Percentiles rank a stretch among this genome's conserved stretches.
These are phyloP conservation scores for Mesorhabditis spiculigera DNA, from an alignment of 2,888 invertebrate species.

Conservation along the genomic window DNA sequence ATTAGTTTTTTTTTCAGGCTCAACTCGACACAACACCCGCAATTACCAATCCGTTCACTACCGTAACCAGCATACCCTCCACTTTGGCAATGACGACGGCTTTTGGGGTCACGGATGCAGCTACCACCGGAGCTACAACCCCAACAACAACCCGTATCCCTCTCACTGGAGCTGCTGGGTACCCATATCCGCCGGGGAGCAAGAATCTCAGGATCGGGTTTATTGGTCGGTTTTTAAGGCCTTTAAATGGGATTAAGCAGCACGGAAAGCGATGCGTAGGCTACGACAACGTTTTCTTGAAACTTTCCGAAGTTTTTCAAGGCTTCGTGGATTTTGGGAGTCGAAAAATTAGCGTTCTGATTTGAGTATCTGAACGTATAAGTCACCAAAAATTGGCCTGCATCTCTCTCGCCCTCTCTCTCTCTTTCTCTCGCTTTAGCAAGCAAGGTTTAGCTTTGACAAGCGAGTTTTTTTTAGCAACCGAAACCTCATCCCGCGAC, in stretches of 20 bases:
- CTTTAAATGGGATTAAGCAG: no score
- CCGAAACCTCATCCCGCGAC: constrained; percentile 5
- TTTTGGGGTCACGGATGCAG: neutral
- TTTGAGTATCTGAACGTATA: neutral
- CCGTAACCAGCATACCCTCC: neutral
- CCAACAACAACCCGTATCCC: neutral
- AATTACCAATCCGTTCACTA: neutral
- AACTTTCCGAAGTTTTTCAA: no score
- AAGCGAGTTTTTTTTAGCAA: no score
- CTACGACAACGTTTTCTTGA: no score
- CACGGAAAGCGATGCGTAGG: no score
- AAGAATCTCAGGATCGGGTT: neutral
- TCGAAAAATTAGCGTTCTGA: neutral
- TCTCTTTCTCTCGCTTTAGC: no score
- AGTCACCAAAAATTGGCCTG: no score
- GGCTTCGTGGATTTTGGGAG: no score
- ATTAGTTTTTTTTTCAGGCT: no score
- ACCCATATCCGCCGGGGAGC: constrained; percentile 2
- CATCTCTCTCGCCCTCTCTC: no score
- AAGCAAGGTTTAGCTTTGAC: no score
- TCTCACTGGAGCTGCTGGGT: neutral
- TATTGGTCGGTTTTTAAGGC: neutral
- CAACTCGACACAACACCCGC: neutral
- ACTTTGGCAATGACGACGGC: neutral
- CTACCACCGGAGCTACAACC: neutral